Base-by-base conservation (phyloP, 2,113 vertebrate species). In the Gila orcuttii region DNA sequence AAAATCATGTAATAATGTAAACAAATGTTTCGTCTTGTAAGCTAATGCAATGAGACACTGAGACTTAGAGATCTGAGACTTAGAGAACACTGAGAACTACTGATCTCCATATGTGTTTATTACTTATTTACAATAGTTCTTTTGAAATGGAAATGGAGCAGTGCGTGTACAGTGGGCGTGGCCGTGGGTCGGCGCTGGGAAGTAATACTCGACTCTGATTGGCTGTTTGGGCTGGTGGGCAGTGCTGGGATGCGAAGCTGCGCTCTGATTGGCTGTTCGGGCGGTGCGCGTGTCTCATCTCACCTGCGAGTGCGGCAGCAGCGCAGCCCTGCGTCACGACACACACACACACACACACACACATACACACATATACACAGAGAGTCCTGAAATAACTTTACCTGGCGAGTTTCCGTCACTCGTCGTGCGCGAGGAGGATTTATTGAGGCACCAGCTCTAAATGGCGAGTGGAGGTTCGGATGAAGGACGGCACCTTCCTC, bases 381-480 rank as follows among this genome's bases (percentile, higher is more conserved):
- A 50, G 83, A 84, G 79, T 74, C 76, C 79, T 59, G 10, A 52
- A 82, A 77, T 42, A 73, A 84, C 42, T 89, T 82, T 62, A 76
- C 33, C 23, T 75, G 21, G 28, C 42, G 23, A 45, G 60, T 45
- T 31, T 87, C 36, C 60, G 10, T n/a, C 36, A 2, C 33, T 28
- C 13, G 31, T 28, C 59, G 13, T 28, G 23, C 60, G 62, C 33
- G 28, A 52, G 42, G 10, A 19, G 45, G 19, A 2, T 4, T 82
- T 68, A 28, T n/a, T 55, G 8, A 59, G 31, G 83, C 75, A 82
- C 21, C 64, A n/a, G 36, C 92, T 93, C 91, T 94, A 94, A 93
- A 98, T 98, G 97, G 97, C 97, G 91, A 96, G 96, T 92, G 94
- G 96, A 66, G 93, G 87, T 73, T 93, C 94, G 86, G 95, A 94